Evolutionary conservation across 2,888 invertebrate genomes (phyloP), one percentile per base, ranked within the genome.

Genomic region (Cactoblastis cactorum): DNA sequence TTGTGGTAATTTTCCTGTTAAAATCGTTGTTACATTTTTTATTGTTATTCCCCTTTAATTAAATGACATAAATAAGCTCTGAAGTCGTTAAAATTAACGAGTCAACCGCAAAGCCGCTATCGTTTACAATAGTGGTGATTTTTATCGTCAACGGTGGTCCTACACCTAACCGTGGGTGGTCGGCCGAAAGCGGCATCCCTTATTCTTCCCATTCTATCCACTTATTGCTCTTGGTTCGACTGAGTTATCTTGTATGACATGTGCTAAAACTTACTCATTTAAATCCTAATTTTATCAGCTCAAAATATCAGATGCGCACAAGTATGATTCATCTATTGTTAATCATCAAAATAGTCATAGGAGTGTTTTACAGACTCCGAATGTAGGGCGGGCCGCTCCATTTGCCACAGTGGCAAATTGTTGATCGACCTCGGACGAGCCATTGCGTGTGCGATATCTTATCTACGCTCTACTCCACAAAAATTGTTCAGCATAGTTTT

Each of bases 331-430:
- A 79, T 68, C 71, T 73, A 79, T 82, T 83, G 82, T 81, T 81
- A 80, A 79, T 81, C 78, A 71, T 28, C 28, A 28, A 28, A 28
- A 28, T 28, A 28, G 28, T 73, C 74, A 81, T 80, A 80, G 82
- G 80, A 85, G 82, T 72, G 80, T 80, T 80, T 74, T 74, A 75
- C 75, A 74, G 74, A 75, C 80, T 87, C 28, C 28, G 83, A 86
- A 43, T 43, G 86, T 87, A 83, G 83, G 71, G 82, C 80, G 81
- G 81, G 73, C 75, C 78, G 87, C 83, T 85, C 86, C 77, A 84
- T 83, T 86, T 86, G 80, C 78, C 70, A 75, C 80, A 73, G 78
- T 82, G 75, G 86, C 83, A 77, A 86, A 85, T 84, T 82, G 84
- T 82, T 77, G 75, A 79, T 77, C 79, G 87, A 83, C 88, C 88